phyloP scores from a whole-genome alignment of 1,140 invertebrate species.

The Drosophila navojoa region DNA sequence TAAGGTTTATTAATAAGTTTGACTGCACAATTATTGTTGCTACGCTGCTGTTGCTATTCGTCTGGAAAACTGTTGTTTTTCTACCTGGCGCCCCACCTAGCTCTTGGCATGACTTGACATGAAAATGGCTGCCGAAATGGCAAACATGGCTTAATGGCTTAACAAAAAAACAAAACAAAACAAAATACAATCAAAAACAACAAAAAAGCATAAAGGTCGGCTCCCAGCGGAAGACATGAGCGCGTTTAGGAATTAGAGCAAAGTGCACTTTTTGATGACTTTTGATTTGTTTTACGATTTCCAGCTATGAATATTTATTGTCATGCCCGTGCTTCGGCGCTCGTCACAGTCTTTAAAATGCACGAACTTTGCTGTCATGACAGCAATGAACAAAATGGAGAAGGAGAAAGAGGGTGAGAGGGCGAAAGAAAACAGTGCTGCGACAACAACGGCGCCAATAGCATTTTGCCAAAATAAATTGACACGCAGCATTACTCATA shows the following conservation, averaged over 20 bases:
- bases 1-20: constrained; percentile 80
- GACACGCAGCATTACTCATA: constrained; percentile 51
- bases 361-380: constrained; percentile 67
- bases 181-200: constrained; percentile 12
- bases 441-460: constrained; percentile 25
- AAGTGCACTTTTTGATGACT: constrained; percentile 81
- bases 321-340: constrained; percentile 47
- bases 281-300: constrained; percentile 81
- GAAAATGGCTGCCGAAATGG: constrained; percentile 24
- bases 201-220: constrained; percentile 5
- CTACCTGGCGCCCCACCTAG: constrained; percentile 33
- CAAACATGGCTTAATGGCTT: neutral
- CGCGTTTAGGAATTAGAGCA: constrained; percentile 67
- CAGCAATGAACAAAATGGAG: constrained; percentile 39
- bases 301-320: constrained; percentile 79
- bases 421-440: neutral
- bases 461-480: constrained; percentile 28
- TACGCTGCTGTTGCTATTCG: constrained; percentile 61
- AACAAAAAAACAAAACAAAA: constrained; percentile 19
- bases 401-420: neutral
- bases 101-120: constrained; percentile 66
- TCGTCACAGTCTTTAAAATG: constrained; percentile 68
- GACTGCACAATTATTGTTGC: constrained; percentile 56
- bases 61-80: constrained; percentile 47
- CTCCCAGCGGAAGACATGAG: neutral